Base-by-base conservation (phyloP, 2,113 vertebrate species). In the Brachyhypopomus gauderio region DNA sequence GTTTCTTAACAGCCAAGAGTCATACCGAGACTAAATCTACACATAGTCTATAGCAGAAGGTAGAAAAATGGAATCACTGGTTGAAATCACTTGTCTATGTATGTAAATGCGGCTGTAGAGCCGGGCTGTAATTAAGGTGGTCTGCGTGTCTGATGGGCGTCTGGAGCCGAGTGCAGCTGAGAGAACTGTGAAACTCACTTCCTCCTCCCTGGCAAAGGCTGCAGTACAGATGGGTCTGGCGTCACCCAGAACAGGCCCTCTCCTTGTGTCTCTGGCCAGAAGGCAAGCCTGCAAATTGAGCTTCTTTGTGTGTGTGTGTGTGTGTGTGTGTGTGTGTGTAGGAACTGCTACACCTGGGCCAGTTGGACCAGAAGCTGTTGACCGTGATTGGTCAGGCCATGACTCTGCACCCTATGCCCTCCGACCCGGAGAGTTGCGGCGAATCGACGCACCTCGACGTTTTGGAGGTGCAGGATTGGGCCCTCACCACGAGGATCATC, bases 281-380 rank as follows among this genome's bases (percentile, higher is more conserved):
- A 69, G 34, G 36, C 17, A 69, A 69, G 20, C 20, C 20, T 22
- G 34, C 66, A 70, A 70, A 88, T 87, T 71, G 85, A 92, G 83
- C 81, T 59, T 36, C 55, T 78, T 78, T 84, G 59, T 87, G 80
- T 75, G 30, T 64, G 27, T 64, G 30, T 75, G 66, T 79, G 20
- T 82, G 71, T 81, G 45, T 84, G 55, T 55, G 63, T 79, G 23
- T 77, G 45, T 85, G 73, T 75, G 67, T 79, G 69, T 75, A 88
- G 85, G 83, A 81, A 6, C 87, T 86, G n/a, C 74, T 88, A 71
- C 89, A 94, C 22, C 69, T 92, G 86, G 91, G 86, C 2, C 87
- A 91, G 22, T 67, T 94, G 89, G 89, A 91, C 81, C 88, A 90
- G 77, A 92, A 87, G 52, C 82, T 91, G 5, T 87, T 95, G 88